These are phyloP conservation scores for Archips crataeganus DNA, from an alignment of 2,888 invertebrate species.

Conservation along the genomic window DNA sequence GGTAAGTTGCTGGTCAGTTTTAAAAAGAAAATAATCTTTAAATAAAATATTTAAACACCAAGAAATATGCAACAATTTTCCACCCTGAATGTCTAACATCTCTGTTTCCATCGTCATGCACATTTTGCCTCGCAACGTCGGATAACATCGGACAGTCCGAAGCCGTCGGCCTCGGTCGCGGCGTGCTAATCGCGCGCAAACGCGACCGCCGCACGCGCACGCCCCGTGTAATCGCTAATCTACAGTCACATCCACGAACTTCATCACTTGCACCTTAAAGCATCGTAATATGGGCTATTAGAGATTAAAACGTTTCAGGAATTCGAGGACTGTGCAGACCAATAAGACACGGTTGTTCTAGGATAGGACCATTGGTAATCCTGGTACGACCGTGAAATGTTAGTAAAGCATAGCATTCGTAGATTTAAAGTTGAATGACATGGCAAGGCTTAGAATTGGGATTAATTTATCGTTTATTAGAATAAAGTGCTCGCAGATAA, in stretches of 20 bases:
- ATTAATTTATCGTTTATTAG: not conserved
- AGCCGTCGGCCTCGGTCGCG: constrained; percentile 26
- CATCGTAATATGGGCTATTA: constrained; percentile 14
- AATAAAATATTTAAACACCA: constrained; percentile 2
- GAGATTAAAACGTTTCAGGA: constrained; percentile 2
- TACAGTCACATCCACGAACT: constrained; percentile 40
- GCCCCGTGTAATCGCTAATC: constrained; percentile 58
- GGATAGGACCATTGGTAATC: constrained; percentile 21
- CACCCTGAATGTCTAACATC: constrained; percentile 2
- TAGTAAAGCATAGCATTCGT: constrained; percentile 16
- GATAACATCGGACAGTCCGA: constrained; percentile 19
- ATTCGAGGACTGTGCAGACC: constrained; percentile 26
- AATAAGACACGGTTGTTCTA: constrained; percentile 27
- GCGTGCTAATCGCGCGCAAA: constrained; percentile 39
- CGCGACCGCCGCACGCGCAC: constrained; percentile 49
- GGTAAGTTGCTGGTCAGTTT: too few species aligned
- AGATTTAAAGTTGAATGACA: constrained; percentile 32
- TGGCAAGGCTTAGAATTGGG: not conserved
- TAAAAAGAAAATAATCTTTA: too few species aligned
- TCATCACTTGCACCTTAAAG: constrained; percentile 5
- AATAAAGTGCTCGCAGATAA: not conserved
- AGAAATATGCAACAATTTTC: not conserved
- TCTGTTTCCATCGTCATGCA: constrained; percentile 15
- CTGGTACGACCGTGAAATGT: constrained; percentile 34
- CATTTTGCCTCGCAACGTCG: constrained; percentile 11